A percentile compares a stretch with the other conserved stretches of the same genome.
phyloP scores from a whole-genome alignment of 2,888 invertebrate genomes.

The Charanyca ferruginea region DNA sequence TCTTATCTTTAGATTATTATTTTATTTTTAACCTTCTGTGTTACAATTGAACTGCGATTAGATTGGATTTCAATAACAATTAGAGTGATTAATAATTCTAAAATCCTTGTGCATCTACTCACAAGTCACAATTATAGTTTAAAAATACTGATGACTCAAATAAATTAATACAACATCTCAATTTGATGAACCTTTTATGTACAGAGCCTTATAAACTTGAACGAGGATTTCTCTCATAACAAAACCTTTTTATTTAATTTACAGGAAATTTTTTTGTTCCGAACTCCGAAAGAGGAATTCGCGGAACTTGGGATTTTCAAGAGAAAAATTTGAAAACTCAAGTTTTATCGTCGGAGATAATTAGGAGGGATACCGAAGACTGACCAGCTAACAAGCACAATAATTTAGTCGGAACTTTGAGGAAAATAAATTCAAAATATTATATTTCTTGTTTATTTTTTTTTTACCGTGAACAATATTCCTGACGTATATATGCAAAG shows the following conservation, averaged over 20 bases:
- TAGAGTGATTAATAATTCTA: too few relatives aligned
- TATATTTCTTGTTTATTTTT: background rate
- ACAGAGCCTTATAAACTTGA: slow-evolving; percentile 29
- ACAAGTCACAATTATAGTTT: too few relatives aligned
- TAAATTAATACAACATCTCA: background rate
- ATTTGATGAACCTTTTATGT: slow-evolving; percentile 21
- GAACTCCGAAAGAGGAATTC: slow-evolving; percentile 36
- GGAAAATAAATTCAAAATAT: slow-evolving; percentile 19
- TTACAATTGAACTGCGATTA: too few relatives aligned
- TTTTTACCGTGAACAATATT: background rate
- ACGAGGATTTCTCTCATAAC: slow-evolving; percentile 33
- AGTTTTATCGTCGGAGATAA: slow-evolving; percentile 32
- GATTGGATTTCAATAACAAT: too few relatives aligned
- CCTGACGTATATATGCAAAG: too few relatives aligned
- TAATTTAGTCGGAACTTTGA: background rate
- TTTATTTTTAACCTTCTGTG: background rate
- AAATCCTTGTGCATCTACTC: too few relatives aligned
- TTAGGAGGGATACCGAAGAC: slow-evolving; percentile 52
- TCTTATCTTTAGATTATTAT: background rate
- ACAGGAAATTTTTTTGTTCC: slow-evolving; percentile 46
- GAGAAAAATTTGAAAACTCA: slow-evolving; percentile 31
- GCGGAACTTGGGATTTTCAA: slow-evolving; percentile 33
- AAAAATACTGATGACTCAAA: too few relatives aligned
- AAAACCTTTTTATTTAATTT: slow-evolving; percentile 51
- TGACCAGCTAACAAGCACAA: slow-evolving; percentile 40